A percentile compares a stretch with the other conserved stretches of the same genome.
Conservation (phyloP, 2,888 invertebrate species). For the Metopia argyrocephala region DNA sequence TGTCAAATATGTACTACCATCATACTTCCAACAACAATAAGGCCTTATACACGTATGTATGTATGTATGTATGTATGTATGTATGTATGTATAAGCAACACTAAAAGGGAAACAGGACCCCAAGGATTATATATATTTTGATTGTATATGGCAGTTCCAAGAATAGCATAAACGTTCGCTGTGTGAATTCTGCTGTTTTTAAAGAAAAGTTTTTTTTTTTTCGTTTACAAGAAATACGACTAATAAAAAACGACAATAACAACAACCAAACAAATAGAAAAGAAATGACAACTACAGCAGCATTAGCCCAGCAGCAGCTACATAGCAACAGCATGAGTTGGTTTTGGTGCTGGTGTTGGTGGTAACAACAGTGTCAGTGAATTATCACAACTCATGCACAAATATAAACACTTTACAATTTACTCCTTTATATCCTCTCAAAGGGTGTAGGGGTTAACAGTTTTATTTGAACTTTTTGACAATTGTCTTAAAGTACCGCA, state of each 20-base stretch:
- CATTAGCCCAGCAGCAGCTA: conserved; percentile 5
- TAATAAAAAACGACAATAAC: conserved; percentile 7
- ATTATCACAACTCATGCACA: conserved; percentile 72
- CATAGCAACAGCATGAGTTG: conserved; percentile 38
- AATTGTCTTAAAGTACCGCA: conserved; percentile 74
- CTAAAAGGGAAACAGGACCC: conserved; percentile 53
- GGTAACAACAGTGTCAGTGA: conserved; percentile 63
- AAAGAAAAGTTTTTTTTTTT: neutral
- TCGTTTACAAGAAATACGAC: conserved; percentile 27
- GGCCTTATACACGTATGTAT: neutral
- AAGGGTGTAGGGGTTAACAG: too few relatives aligned
- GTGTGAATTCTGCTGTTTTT: too few relatives aligned
- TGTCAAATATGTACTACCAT: conserved; percentile 68
- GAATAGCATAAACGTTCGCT: conserved; percentile 22
- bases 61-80: neutral
- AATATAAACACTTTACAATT: neutral
- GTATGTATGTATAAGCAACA: neutral
- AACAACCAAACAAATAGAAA: conserved; percentile 53
- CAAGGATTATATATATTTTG: conserved; percentile 53
- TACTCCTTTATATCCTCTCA: neutral
- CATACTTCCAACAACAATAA: conserved; percentile 1
- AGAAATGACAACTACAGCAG: conserved; percentile 54
- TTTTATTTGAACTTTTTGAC: conserved; percentile 70
- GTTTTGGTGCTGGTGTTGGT: too few relatives aligned
- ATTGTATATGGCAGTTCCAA: neutral